phyloP scores from a whole-genome alignment of 2,888 invertebrate genomes.

The Dromius quadrimaculatus region DNA sequence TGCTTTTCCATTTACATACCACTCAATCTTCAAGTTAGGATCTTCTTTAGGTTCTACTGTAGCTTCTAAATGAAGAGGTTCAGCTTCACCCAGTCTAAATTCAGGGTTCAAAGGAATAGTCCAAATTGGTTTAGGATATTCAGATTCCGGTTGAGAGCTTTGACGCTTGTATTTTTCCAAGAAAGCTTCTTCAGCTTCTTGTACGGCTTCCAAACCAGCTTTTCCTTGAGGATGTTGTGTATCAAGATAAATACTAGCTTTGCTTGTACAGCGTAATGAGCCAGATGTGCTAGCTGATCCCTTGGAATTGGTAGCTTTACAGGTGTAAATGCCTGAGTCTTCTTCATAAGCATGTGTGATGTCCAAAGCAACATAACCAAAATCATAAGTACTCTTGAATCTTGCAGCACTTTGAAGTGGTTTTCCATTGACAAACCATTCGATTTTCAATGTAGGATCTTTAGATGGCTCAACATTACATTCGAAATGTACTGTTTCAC shows the following conservation, averaged over 20 bases:
- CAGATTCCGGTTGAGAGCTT: constrained; percentile 78
- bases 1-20: constrained; percentile 93
- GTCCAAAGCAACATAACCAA: constrained; percentile 94
- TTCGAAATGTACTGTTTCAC: constrained; percentile 90
- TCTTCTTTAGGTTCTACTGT: constrained; percentile 95
- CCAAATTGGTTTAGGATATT: constrained; percentile 89
- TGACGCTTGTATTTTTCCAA: constrained; percentile 79
- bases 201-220: constrained; percentile 89
- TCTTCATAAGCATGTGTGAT: constrained; percentile 89
- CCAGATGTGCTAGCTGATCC: constrained; percentile 93
- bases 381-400: constrained; percentile 94
- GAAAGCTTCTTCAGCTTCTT: constrained; percentile 88
- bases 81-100: constrained; percentile 84
- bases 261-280: constrained; percentile 85
- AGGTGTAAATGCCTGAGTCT: constrained; percentile 92
- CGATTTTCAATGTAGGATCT: constrained; percentile 90
- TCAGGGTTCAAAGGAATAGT: constrained; percentile 84
- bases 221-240: constrained; percentile 96
- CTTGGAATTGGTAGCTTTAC: constrained; percentile 89
- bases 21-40: constrained; percentile 90
- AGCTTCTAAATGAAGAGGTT: constrained; percentile 91
- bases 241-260: constrained; percentile 83
- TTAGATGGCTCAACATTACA: constrained; percentile 92
- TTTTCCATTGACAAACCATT: constrained; percentile 96
- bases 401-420: constrained; percentile 89